These are phyloP conservation scores for Papilio gigon DNA, from an alignment of 2,888 invertebrate species.

Conservation along the genomic window DNA sequence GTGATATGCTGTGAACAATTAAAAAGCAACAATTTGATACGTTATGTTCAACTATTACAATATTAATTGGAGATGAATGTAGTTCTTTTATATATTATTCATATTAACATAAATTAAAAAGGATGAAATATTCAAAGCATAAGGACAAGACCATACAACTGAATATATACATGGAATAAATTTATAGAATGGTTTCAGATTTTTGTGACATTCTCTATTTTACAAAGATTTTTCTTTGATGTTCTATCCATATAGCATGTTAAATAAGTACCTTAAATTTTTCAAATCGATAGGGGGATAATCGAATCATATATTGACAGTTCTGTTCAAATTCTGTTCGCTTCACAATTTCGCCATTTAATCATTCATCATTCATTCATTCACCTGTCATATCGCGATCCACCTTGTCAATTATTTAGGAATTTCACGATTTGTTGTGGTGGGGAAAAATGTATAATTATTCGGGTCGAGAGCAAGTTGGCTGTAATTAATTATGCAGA, in stretches of 20 bases:
- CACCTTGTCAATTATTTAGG: slow-evolving; percentile 40
- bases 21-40: too few species aligned
- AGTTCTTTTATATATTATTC: too few species aligned
- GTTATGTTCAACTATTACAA: too few species aligned
- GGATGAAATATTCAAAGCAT: too few species aligned
- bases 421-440: slow-evolving; percentile 50
- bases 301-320: not conserved
- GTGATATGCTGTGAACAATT: too few species aligned
- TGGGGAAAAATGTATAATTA: slow-evolving; percentile 60
- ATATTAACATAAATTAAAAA: too few species aligned
- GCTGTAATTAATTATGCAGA: slow-evolving; percentile 69
- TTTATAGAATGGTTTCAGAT: too few species aligned
- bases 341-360: not conserved
- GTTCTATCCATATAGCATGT: not conserved
- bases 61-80: too few species aligned
- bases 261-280: not conserved
- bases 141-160: too few species aligned
- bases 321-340: not conserved
- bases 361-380: slow-evolving; percentile 37
- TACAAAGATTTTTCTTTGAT: too few species aligned
- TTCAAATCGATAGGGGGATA: not conserved
- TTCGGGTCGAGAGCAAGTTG: slow-evolving; percentile 51
- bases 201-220: too few species aligned
- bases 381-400: slow-evolving; percentile 50
- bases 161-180: too few species aligned